These are phyloP conservation scores for Argyresthia goedartella DNA, from an alignment of 2,888 invertebrate species.

Conservation along the genomic window DNA sequence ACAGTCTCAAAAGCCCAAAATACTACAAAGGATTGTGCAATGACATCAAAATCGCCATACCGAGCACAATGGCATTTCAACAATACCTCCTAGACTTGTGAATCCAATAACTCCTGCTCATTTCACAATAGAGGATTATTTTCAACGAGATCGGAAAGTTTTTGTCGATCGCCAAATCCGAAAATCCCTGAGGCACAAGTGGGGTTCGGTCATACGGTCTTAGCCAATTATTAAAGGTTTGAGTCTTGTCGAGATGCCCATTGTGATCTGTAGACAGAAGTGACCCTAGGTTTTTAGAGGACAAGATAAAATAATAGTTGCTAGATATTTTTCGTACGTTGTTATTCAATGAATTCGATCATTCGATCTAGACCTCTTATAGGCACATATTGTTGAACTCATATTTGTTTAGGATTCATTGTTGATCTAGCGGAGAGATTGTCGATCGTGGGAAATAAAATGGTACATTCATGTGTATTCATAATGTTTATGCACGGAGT, in stretches of 20 bases:
- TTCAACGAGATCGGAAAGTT: too few species aligned
- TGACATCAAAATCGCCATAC: not conserved
- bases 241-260: constrained; percentile 12
- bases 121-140: not conserved
- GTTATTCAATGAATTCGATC: constrained; percentile 31
- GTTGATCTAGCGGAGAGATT: too few species aligned
- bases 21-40: constrained; percentile 2
- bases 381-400: too few species aligned
- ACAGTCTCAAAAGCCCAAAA: not conserved
- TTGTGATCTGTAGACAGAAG: not conserved
- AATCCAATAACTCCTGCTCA: not conserved
- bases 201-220: constrained; percentile 19
- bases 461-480: too few species aligned
- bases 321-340: constrained; percentile 16
- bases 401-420: too few species aligned
- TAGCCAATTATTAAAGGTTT: constrained; percentile 48
- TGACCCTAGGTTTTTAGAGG: not conserved
- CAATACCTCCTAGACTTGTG: too few species aligned
- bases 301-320: not conserved
- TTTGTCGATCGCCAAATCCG: constrained; percentile 25
- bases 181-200: constrained; percentile 46
- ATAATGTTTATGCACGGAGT: too few species aligned
- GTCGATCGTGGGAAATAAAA: too few species aligned
- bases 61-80: too few species aligned
- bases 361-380: constrained; percentile 16